These are phyloP conservation scores for Melanostigma gelatinosum DNA, from an alignment of 2,113 vertebrate species.

Conservation along the genomic window DNA sequence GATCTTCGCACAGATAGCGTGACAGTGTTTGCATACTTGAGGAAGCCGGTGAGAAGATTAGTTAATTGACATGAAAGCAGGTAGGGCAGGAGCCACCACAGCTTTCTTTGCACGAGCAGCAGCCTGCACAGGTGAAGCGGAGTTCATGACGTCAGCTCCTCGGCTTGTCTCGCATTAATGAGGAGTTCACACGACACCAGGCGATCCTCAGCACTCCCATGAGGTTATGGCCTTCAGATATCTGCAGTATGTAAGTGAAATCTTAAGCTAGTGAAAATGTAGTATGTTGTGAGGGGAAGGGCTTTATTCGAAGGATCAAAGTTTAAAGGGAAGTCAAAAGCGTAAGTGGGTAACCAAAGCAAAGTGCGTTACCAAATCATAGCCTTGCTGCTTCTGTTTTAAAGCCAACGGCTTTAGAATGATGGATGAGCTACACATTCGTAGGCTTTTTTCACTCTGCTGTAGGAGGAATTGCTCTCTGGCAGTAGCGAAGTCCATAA, in stretches of 20 bases:
- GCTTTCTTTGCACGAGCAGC: slow-evolving; percentile 52
- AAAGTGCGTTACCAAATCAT: slow-evolving; percentile 73
- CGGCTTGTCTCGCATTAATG: slow-evolving; percentile 25
- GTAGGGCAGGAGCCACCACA: slow-evolving; percentile 22
- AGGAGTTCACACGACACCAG: slow-evolving; percentile 42
- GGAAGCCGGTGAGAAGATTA: slow-evolving; percentile 56
- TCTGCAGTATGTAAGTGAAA: slow-evolving; percentile 3
- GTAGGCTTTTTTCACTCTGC: slow-evolving; percentile 64
- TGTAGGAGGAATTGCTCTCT: slow-evolving; percentile 75
- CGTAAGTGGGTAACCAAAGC: slow-evolving; percentile 59
- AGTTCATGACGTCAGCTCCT: slow-evolving; percentile 72
- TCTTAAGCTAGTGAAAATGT: slow-evolving; percentile 35
- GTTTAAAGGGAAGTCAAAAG: slow-evolving; percentile 58
- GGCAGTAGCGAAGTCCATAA: slow-evolving; percentile 81
- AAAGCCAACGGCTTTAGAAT: slow-evolving; percentile 76
- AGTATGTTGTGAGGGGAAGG: slow-evolving; percentile 11
- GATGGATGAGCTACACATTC: slow-evolving; percentile 78
- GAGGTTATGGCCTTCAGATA: no score
- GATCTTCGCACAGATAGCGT: slow-evolving; percentile 80
- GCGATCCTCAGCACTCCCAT: neutral
- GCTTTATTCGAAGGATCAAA: slow-evolving; percentile 43
- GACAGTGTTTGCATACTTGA: slow-evolving; percentile 77
- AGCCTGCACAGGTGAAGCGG: slow-evolving; percentile 62
- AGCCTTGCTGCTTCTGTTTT: slow-evolving; percentile 73
- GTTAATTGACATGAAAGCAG: slow-evolving; percentile 77